Percentiles rank a stretch among this genome's conserved stretches.
Conservation (phyloP, 2,797 vertebrate genomes). For the Setipinna tenuifilis region DNA sequence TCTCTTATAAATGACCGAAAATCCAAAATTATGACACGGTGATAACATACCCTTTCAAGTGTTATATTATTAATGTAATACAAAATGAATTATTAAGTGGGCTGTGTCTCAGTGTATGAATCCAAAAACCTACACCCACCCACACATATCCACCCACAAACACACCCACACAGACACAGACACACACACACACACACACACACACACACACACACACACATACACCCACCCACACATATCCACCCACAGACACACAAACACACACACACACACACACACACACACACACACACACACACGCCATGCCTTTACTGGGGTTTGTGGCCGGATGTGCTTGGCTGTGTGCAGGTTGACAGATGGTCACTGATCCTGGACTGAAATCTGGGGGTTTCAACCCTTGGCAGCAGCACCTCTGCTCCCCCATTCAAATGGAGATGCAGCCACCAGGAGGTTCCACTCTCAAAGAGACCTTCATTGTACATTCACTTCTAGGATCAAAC, state of each 20-base stretch:
- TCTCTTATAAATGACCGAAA: constrained; percentile 24
- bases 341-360: constrained; percentile 66
- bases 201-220: neutral
- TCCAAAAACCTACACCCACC: neutral
- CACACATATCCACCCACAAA: neutral
- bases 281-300: neutral
- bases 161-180: neutral
- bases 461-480: neutral
- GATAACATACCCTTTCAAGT: neutral
- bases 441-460: constrained; percentile 20
- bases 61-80: neutral
- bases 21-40: constrained; percentile 31
- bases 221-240: neutral
- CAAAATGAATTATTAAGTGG: neutral
- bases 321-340: neutral
- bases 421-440: constrained; percentile 59
- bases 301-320: neutral
- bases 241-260: neutral
- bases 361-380: constrained; percentile 58
- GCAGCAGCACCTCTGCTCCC: constrained; percentile 24
- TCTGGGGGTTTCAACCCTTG: constrained; percentile 33
- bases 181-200: neutral
- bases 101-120: neutral
- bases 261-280: neutral
- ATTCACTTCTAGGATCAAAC: constrained; percentile 23